Evolutionary conservation across 1,140 invertebrate species (phyloP), one percentile per base, ranked within the genome.

Genomic region (Laupala kohalensis): DNA sequence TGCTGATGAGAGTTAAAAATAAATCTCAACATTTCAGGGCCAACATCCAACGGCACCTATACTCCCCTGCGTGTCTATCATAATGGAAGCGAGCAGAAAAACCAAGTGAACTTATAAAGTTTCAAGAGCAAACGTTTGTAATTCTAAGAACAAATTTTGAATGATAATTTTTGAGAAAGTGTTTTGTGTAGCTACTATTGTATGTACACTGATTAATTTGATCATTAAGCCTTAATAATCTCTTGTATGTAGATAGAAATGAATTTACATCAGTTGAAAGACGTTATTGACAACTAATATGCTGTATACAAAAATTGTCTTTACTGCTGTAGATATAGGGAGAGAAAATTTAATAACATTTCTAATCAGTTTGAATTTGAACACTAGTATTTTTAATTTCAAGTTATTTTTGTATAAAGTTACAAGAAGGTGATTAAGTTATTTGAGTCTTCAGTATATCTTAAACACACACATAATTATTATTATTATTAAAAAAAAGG

Each of bases 1-100:
- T 15, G 30, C 30, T 37, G 30, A 6, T 37, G 6, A 37, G 9
- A 13, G 1, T 53, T 53, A 53, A 53, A 53, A 13, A 19, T 4
- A 53, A 53, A 13, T 13, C 9, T 9, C 37, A 13, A 4, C 19
- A 19, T 83, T 84, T 68, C 78, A 89, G 88, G 84, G 72, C 82
- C 87, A 77, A 88, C 88, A 75, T 83, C 85, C n/a, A 89, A 89
- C 77, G 89, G 89, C 30, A 88, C 84, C 75, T 92, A 92, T 77
- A 89, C 90, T 19, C 90, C 90, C 5, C 83, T 92, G 76, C 82
- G 89, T 76, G 89, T 92, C 3, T 91, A 91, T 75, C 89, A 91
- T 79, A 90, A 91, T 76, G 88, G 89, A 75, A 84, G 88, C 77
- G 89, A 87, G 69, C 71, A 72, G 63, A 91, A 91, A 80, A 89